A percentile compares a stretch with the other conserved stretches of the same genome.
These are phyloP conservation scores for Sebastes iracundus DNA, from an alignment of 2,797 vertebrate species.

Conservation along the genomic window DNA sequence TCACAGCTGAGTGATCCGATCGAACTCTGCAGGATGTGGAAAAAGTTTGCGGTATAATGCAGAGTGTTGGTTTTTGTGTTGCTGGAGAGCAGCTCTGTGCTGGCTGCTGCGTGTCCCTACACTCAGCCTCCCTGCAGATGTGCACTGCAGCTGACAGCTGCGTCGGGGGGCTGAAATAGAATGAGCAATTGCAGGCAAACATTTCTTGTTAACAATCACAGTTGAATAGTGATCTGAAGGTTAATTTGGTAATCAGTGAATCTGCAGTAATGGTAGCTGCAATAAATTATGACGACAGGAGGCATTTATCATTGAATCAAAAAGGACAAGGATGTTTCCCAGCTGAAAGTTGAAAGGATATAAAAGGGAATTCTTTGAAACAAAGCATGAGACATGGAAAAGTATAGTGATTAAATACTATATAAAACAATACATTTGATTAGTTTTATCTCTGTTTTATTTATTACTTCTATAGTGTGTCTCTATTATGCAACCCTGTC, in stretches of 20 bases:
- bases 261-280: conserved; percentile 57
- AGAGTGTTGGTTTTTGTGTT: background rate
- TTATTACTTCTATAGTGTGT: background rate
- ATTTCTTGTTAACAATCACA: conserved; percentile 67
- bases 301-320: conserved; percentile 31
- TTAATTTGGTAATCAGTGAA: conserved; percentile 83
- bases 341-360: conserved; percentile 21
- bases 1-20: conserved; percentile 42
- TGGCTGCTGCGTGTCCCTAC: conserved; percentile 8
- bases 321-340: conserved; percentile 12
- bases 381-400: background rate
- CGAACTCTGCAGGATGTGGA: conserved; percentile 15
- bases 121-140: conserved; percentile 73
- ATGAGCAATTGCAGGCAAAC: conserved; percentile 61
- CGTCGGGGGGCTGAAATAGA: conserved; percentile 50
- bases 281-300: conserved; percentile 52
- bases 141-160: conserved; percentile 83
- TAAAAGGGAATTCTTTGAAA: conserved; percentile 1
- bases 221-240: conserved; percentile 64
- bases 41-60: conserved; percentile 21
- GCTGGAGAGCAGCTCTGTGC: background rate
- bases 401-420: background rate
- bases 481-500: too few relatives aligned
- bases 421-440: background rate
- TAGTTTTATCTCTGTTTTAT: background rate